These are phyloP conservation scores for Cathartes aura DNA, from an alignment of 2,113 vertebrate genomes.

Conservation along the genomic window DNA sequence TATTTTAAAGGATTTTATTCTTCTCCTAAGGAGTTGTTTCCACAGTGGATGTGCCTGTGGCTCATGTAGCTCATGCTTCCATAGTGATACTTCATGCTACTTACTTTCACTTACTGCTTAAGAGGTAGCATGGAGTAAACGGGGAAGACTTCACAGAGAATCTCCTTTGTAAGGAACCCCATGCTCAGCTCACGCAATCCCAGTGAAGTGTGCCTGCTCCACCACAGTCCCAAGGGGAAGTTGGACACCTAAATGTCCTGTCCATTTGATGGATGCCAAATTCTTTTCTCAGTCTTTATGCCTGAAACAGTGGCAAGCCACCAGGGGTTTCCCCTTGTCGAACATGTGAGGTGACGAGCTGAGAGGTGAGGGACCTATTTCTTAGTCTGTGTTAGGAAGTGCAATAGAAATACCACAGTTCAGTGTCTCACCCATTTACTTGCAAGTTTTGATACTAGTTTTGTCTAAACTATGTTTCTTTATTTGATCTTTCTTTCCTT, in stretches of 20 bases:
- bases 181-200: neutral
- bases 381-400: neutral
- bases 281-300: neutral
- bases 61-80: neutral
- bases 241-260: neutral
- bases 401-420: neutral
- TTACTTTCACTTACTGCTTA: neutral
- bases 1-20: neutral
- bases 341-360: neutral
- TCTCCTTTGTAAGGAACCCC: neutral
- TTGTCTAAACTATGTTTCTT: neutral
- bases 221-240: neutral
- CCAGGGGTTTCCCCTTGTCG: neutral
- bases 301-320: neutral
- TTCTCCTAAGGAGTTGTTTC: neutral
- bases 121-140: accelerated
- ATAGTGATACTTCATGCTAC: neutral
- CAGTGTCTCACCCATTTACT: neutral
- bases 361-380: neutral
- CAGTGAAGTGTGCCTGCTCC: neutral
- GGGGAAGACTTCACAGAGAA: neutral
- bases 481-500: neutral
- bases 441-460: neutral
- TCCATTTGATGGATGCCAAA: neutral
- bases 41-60: neutral